These are phyloP conservation scores for Clarias batrachus DNA, from an alignment of 2,113 vertebrate species.

Conservation along the genomic window DNA sequence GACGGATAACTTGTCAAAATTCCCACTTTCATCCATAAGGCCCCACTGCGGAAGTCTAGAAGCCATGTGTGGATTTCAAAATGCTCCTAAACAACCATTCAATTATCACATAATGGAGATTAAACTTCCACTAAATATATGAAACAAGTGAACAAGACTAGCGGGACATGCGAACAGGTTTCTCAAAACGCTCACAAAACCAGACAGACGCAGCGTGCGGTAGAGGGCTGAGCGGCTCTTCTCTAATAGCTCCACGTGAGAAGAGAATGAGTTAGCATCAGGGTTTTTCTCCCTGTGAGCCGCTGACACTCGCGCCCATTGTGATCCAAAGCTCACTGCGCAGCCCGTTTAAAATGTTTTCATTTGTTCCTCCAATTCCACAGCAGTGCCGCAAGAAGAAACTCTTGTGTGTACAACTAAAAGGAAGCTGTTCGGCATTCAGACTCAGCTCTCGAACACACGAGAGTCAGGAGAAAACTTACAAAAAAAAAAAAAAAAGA, in stretches of 20 bases:
- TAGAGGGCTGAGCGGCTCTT: not conserved
- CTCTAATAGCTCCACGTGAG: not conserved
- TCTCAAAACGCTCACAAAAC: not conserved
- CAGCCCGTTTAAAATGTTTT: slow-evolving; percentile 51
- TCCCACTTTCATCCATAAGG: too few species aligned
- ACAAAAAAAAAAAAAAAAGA: not conserved
- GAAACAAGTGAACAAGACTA: too few species aligned
- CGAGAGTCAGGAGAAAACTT: not conserved
- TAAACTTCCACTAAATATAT: too few species aligned
- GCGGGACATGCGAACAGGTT: not conserved
- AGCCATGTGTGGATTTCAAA: too few species aligned
- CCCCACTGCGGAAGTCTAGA: too few species aligned
- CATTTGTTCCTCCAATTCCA: slow-evolving; percentile 58
- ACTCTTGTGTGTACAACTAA: slow-evolving; percentile 46
- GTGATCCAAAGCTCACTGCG: not conserved
- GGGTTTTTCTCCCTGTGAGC: slow-evolving; percentile 50
- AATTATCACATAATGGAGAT: too few species aligned
- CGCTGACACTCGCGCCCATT: slow-evolving; percentile 13
- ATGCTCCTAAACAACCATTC: too few species aligned
- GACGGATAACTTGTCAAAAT: too few species aligned
- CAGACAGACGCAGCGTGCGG: not conserved
- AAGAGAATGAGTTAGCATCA: not conserved
- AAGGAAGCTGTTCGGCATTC: slow-evolving; percentile 35
- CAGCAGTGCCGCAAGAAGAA: slow-evolving; percentile 48
- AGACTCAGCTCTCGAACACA: slow-evolving; percentile 24